phyloP scores from a whole-genome alignment of 1,140 invertebrate species.

The Proales similis region DNA sequence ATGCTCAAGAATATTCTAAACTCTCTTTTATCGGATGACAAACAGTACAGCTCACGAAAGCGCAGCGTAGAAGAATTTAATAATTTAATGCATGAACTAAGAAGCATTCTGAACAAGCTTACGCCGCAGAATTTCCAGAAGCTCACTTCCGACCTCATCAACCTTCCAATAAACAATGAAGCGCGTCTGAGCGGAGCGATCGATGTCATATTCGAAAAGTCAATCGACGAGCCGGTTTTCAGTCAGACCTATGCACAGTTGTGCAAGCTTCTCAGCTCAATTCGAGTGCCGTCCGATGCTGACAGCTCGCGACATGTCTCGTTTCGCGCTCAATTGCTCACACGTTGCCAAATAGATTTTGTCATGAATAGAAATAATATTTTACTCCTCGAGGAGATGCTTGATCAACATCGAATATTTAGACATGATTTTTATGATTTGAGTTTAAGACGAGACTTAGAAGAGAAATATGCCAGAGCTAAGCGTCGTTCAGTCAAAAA shows the following conservation, averaged over 20 bases:
- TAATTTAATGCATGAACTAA: conserved; percentile 55
- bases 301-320: conserved; percentile 43
- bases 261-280: conserved; percentile 51
- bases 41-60: no score
- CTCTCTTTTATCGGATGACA: no score
- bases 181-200: conserved; percentile 73
- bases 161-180: conserved; percentile 71
- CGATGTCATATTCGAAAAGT: conserved; percentile 67
- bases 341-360: conserved; percentile 77
- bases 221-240: conserved; percentile 84
- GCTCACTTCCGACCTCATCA: conserved; percentile 64
- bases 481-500: conserved; percentile 22
- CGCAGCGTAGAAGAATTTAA: no score
- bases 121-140: conserved; percentile 84
- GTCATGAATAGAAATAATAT: no score
- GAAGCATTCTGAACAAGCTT: conserved; percentile 83
- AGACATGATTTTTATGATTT: no score
- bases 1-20: no score
- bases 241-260: conserved; percentile 79
- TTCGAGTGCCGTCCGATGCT: conserved; percentile 41
- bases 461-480: conserved; percentile 21
- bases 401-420: no score
- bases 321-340: conserved; percentile 73
- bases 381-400: no score
- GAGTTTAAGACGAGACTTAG: no score